Base-by-base conservation (phyloP, 2,888 invertebrate species). In the Hetaerina titia region DNA sequence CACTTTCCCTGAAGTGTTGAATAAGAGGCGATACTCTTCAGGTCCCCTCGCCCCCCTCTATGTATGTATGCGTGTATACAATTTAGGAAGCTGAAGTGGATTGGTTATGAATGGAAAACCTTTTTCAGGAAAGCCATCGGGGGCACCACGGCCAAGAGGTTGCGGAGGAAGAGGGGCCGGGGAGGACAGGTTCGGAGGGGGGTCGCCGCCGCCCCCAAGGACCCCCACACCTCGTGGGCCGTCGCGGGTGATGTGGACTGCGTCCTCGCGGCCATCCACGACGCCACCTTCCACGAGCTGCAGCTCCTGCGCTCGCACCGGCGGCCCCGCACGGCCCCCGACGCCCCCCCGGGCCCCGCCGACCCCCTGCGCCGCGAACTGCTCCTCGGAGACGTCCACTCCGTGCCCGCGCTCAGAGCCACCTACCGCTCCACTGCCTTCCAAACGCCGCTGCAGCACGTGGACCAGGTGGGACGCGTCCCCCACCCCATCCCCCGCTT, bases 331-430 rank as follows among this genome's bases (percentile, higher is more conserved):
- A 96, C 95, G 63, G 56, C 92, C 22, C 92, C 92, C 5, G 92
- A 92, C n/a, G 92, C 69, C n/a, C 89, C 89, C 6, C 69, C 45
- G 13, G n/a, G 96, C 22, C 56, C 95, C 95, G 96, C 57, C 96
- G 96, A 94, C 6, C 96, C 96, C 95, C 96, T 96, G 95, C 96
- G 96, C 95, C 96, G 96, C 95, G 97, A 97, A 95, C 96, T 97
- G 25, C 96, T 97, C n/a, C 96, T 97, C 2, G 97, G 97, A 1
- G 97, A 97, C 96, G 96, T 97, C 45, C 97, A 97, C 95, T 97
- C 97, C 0, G 96, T 97, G 94, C 96, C 96, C 90, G 96, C 96
- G 31, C 96, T 96, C 63, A 96, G 97, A 87, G 96, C 96, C 95
- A 96, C 96, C 64, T 97, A 97, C 96, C 96, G 96, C 31, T 97